Percentiles rank a stretch among this genome's conserved stretches.
These are phyloP conservation scores for Odontomyia ornata DNA, from an alignment of 2,888 invertebrate species.

Conservation along the genomic window DNA sequence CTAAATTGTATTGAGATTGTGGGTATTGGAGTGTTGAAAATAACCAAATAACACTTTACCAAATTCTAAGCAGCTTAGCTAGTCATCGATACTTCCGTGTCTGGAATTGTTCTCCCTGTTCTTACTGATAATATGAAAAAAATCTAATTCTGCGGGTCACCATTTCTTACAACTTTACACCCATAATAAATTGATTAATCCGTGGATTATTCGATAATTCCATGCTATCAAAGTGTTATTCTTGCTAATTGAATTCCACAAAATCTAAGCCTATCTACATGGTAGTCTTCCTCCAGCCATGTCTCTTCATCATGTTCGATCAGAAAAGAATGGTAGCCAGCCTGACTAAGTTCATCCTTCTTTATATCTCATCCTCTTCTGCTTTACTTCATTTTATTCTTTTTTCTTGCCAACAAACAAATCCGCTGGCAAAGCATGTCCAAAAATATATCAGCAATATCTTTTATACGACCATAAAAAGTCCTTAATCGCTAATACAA, in stretches of 20 bases:
- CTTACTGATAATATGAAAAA: too few relatives aligned
- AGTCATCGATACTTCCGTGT: too few relatives aligned
- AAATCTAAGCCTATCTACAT: background rate
- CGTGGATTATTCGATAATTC: constrained; percentile 33
- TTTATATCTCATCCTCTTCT: background rate
- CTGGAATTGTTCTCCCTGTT: too few relatives aligned
- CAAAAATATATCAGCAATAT: constrained; percentile 24
- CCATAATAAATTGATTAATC: constrained; percentile 45
- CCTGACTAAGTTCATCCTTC: background rate
- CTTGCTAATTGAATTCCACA: constrained; percentile 41
- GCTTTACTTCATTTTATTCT: background rate
- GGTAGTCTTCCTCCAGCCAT: background rate
- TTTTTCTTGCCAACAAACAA: background rate
- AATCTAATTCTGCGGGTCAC: too few relatives aligned
- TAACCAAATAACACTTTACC: background rate
- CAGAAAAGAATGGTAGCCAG: background rate
- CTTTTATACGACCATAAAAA: constrained; percentile 37
- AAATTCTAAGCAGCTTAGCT: too few relatives aligned
- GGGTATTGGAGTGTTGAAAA: too few relatives aligned
- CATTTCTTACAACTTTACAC: background rate
- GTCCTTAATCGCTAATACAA: constrained; percentile 38
- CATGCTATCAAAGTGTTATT: constrained; percentile 40
- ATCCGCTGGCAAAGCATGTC: background rate
- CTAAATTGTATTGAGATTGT: too few relatives aligned
- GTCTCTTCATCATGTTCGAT: background rate